Percentiles rank a stretch among this genome's conserved stretches.
Conservation (phyloP, 2,113 vertebrate species). For the Furnarius figulus region DNA sequence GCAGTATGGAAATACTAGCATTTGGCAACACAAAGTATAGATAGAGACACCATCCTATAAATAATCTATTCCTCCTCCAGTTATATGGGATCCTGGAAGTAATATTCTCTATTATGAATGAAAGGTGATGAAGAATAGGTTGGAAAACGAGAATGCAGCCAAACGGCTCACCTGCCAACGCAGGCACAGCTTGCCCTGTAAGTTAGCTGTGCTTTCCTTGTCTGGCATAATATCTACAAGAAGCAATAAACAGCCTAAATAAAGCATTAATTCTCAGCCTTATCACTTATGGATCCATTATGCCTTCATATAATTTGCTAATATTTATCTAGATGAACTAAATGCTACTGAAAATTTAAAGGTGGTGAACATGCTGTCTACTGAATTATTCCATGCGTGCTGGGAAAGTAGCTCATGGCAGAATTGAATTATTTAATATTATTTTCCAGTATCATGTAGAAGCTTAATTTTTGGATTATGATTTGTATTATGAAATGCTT, state of each 20-base stretch:
- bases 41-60: constrained; percentile 46
- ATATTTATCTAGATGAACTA: constrained; percentile 63
- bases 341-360: constrained; percentile 62
- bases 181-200: constrained; percentile 24
- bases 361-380: constrained; percentile 48
- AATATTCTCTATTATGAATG: constrained; percentile 31
- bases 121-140: constrained; percentile 19
- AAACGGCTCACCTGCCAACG: constrained; percentile 28
- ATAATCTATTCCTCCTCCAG: constrained; percentile 26
- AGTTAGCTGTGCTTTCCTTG: neutral
- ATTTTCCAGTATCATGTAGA: constrained; percentile 65
- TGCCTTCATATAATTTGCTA: constrained; percentile 27
- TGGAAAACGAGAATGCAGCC: neutral
- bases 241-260: constrained; percentile 38
- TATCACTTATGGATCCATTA: constrained; percentile 18
- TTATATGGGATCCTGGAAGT: neutral
- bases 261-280: constrained; percentile 43
- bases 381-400: constrained; percentile 51
- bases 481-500: constrained; percentile 88
- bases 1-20: neutral
- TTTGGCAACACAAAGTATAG: constrained; percentile 29
- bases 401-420: constrained; percentile 59
- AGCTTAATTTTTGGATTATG: constrained; percentile 79
- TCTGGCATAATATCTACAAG: constrained; percentile 12
- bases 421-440: constrained; percentile 78